These are phyloP conservation scores for Eremobia ochroleuca DNA, from an alignment of 2,888 invertebrate species.

Conservation along the genomic window DNA sequence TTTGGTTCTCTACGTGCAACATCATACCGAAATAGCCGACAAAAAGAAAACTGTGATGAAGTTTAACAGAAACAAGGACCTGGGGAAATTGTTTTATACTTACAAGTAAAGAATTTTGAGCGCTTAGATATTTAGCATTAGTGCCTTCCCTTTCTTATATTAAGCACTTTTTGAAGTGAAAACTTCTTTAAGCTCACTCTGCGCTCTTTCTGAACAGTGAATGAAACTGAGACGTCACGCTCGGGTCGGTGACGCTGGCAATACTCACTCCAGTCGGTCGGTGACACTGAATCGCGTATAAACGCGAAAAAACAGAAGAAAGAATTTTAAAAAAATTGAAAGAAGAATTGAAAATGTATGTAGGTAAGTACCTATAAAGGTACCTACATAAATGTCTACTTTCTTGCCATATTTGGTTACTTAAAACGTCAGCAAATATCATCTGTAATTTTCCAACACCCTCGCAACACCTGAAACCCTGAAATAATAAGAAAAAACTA, in stretches of 20 bases:
- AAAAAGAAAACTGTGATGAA: conserved; percentile 73
- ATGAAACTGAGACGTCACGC: too few species aligned
- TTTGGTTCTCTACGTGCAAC: conserved; percentile 68
- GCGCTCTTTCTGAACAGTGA: neutral
- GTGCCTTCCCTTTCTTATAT: neutral
- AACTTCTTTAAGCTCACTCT: neutral
- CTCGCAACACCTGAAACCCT: neutral
- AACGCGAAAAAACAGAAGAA: too few species aligned
- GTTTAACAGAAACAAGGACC: conserved; percentile 60
- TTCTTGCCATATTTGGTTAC: neutral
- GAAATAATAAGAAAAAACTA: conserved; percentile 40
- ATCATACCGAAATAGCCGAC: conserved; percentile 54
- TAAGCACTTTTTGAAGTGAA: neutral
- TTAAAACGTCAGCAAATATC: neutral
- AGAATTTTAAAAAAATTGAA: too few species aligned
- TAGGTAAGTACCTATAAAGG: too few species aligned
- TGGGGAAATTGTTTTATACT: conserved; percentile 44
- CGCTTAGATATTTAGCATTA: conserved; percentile 23
- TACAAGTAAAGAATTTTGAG: conserved; percentile 37
- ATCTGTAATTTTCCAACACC: neutral
- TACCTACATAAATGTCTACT: too few species aligned
- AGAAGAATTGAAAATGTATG: too few species aligned
- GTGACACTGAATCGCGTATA: neutral
- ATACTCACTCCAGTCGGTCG: too few species aligned
- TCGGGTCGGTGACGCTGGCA: too few species aligned